A percentile compares a stretch with the other conserved stretches of the same genome.
phyloP scores from a whole-genome alignment of 2,113 vertebrate species.

The Beaufortia kweichowensis region DNA sequence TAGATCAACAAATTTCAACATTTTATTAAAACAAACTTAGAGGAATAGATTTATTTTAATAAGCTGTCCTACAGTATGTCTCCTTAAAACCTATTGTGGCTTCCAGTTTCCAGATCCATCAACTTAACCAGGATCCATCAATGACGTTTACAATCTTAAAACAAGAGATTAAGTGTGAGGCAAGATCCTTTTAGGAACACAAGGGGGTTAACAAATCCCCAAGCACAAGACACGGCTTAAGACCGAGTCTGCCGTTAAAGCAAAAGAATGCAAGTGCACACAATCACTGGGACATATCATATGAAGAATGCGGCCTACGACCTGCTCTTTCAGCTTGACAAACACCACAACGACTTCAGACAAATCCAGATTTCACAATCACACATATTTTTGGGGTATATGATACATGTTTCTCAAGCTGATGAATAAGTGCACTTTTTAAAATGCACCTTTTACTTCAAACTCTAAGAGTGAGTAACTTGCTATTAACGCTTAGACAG shows the following conservation, averaged over 20 bases:
- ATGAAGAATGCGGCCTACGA: slow-evolving; percentile 29
- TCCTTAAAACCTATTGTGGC: neutral
- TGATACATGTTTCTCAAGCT: neutral
- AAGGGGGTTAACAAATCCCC: slow-evolving; percentile 20
- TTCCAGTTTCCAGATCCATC: slow-evolving; percentile 16
- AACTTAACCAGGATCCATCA: slow-evolving; percentile 27
- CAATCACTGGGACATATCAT: slow-evolving; percentile 30
- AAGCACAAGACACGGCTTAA: slow-evolving; percentile 36
- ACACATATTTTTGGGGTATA: neutral
- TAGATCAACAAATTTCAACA: no score
- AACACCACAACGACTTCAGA: neutral
- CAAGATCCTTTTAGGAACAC: slow-evolving; percentile 34
- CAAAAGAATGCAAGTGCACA: slow-evolving; percentile 24
- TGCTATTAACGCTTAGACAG: no score
- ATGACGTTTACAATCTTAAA: slow-evolving; percentile 15
- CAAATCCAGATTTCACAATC: slow-evolving; percentile 9
- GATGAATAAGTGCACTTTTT: neutral
- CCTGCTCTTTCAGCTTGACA: slow-evolving; percentile 10
- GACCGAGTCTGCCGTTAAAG: slow-evolving; percentile 6
- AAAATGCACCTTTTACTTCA: neutral
- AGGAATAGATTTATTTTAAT: slow-evolving; percentile 12
- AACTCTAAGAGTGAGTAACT: neutral
- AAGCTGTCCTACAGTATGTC: slow-evolving; percentile 9
- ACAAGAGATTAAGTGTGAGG: slow-evolving; percentile 36
- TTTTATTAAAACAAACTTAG: no score